phyloP scores from a whole-genome alignment of 2,888 invertebrate genomes.

The Morinoia aosen region DNA sequence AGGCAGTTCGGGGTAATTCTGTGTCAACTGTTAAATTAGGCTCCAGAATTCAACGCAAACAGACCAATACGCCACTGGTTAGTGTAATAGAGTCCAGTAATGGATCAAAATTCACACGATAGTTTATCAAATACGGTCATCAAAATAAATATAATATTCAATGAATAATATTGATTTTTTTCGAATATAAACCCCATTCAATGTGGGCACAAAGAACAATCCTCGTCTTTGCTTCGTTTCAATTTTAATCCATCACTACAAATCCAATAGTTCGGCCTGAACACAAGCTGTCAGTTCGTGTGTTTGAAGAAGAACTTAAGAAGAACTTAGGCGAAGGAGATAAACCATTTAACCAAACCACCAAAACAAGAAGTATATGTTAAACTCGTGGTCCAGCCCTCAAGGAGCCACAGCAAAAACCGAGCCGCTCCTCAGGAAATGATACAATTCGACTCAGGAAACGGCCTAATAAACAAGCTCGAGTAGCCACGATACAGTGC shows the following conservation, averaged over 20 bases:
- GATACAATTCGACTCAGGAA: slow-evolving; percentile 35
- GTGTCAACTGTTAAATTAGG: background rate
- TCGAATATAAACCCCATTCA: too few species aligned
- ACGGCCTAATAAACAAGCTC: slow-evolving; percentile 39
- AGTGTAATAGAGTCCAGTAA: background rate
- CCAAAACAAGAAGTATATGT: background rate
- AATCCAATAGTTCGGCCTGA: background rate
- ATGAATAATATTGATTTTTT: too few species aligned
- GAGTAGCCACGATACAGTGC: background rate
- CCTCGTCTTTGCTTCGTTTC: too few species aligned
- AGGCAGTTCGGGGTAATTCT: background rate
- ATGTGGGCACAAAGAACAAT: too few species aligned
- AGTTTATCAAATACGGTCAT: background rate
- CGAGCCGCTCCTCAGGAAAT: slow-evolving; percentile 32
- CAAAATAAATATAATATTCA: too few species aligned
- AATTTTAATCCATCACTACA: background rate
- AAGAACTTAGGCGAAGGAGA: background rate
- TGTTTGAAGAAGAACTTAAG: background rate
- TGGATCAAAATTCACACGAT: background rate
- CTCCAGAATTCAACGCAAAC: background rate
- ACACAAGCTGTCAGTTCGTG: background rate
- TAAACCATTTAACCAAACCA: background rate
- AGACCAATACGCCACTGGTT: background rate
- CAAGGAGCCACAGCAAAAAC: background rate
- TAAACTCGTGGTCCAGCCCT: background rate